A percentile compares a stretch with the other conserved stretches of the same genome.
Conservation (phyloP, 2,113 vertebrate genomes). For the Empidonax alnorum region DNA sequence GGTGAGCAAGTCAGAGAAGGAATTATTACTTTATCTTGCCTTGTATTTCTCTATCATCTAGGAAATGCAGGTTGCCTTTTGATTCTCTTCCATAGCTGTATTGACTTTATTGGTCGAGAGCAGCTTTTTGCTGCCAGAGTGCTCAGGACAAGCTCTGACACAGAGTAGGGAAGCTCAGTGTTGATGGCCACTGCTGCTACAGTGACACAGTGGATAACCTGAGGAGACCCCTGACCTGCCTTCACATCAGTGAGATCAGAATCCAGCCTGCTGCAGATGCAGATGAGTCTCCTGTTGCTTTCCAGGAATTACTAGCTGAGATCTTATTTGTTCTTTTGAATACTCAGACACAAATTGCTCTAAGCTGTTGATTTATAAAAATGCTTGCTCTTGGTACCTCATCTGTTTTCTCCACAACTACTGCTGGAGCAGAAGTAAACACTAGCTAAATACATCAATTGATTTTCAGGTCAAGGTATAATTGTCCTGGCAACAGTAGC, state of each 20-base stretch:
- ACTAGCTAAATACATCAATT: not conserved
- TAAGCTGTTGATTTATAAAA: not conserved
- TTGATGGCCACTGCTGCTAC: not conserved
- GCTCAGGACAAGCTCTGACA: not conserved
- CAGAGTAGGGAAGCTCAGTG: fast-evolving
- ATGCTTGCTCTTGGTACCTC: not conserved
- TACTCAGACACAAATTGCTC: not conserved
- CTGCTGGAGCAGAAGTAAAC: not conserved
- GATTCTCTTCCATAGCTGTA: not conserved
- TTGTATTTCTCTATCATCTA: not conserved
- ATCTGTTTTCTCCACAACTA: not conserved
- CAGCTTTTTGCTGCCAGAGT: not conserved
- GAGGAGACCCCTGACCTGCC: not conserved
- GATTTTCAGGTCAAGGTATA: not conserved
- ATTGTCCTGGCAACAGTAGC: not conserved
- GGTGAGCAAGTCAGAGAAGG: not conserved
- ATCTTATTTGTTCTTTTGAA: not conserved
- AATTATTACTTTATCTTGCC: not conserved
- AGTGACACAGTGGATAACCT: not conserved
- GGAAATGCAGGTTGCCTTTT: not conserved
- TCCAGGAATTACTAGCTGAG: not conserved
- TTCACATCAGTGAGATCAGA: not conserved
- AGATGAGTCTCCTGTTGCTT: not conserved
- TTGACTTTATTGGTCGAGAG: not conserved
- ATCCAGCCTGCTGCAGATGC: not conserved